Evolutionary conservation across 2,888 invertebrate genomes (phyloP), one percentile per base, ranked within the genome.

Genomic region (Alsophila aescularia): DNA sequence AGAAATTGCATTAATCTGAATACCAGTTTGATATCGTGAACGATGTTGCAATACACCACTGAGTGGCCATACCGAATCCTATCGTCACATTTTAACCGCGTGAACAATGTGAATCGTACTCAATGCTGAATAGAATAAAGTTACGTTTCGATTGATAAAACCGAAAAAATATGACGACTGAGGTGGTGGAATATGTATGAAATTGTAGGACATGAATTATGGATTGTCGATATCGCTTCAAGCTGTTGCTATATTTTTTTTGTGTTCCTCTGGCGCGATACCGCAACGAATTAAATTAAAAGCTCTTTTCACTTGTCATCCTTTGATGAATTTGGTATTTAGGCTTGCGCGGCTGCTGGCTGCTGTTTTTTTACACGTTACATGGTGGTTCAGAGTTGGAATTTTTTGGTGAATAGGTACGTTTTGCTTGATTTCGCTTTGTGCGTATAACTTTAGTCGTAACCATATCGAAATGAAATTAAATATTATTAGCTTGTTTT

Each of bases 221-320:
- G 90, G 90, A 91, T 91, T 91, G 90, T 90, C 91, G 91, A 91
- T 91, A 90, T 87, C 87, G 90, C 90, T 89, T 79, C 90, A 90
- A 91, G 91, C 91, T 91, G 91, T 90, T 89, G 85, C 87, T 86
- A 80, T 88, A 77, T 87, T 88, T 90, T n/a, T 90, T 89, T 86
- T 81, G 78, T 84, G 80, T 84, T 85, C 70, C 85, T 83, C 84
- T 70, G 82, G 83, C 84, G 83, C 85, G 83, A 85, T 85, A 88
- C 91, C 90, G 84, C 90, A 90, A 83, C 90, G 91, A 90, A 91
- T 91, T 90, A 90, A 91, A 91, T 91, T 91, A 91, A 91, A 90
- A 90, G 88, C 90, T 90, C 90, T 90, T 90, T 90, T 91, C 89
- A 90, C 88, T 88, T 91, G 90, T 90, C 90, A 87, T 86, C 85